Base-by-base conservation (phyloP, 2,797 vertebrate species). In the Manis pentadactyla region DNA sequence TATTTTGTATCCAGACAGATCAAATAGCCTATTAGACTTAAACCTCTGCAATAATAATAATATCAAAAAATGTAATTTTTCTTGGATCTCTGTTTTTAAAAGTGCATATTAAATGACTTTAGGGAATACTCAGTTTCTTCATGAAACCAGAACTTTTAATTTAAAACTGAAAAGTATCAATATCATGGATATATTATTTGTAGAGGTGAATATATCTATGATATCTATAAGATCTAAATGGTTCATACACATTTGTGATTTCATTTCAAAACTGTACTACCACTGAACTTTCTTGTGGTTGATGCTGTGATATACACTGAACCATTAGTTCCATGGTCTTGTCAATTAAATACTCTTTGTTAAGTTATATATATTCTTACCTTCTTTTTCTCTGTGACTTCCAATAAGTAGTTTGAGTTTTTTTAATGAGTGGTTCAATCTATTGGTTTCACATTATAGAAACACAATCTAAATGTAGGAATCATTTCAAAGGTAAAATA, bases 361-460 rank as follows among this genome's bases (percentile, higher is more conserved):
- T 37, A 81, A 49, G 10, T 79, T 37, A 88, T 2, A 39, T 49
- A 51, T 42, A 10, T 51, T 87, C 57, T 95, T 49, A 64, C 15
- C 13, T 71, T 74, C 23, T 71, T 95, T 86, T 90, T 78, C 64
- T 95, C 14, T 42, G 27, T 75, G 27, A 69, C 73, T 92, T 87
- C 37, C 42, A 96, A 66, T 9, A 78, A 83, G 27, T 64, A 13
- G 42, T 13, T 81, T 73, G 4, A 49, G 42, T 71, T 51, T 49
- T 92, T 87, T 34, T 37, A 77, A 79, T 85, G 17, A 84, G 51
- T 90, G 21, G 2, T 9, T 79, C 9, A 34, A 46, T 63, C 21
- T 78, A 25, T 61, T 81, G 19, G 2, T 49, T 96, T 90, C 39
- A 34, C 31, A 74, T 23, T 82, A 5, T 85, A 66, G 95, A 81